Conservation (phyloP, 2,113 vertebrate species). For the Centropristis striata region DNA sequence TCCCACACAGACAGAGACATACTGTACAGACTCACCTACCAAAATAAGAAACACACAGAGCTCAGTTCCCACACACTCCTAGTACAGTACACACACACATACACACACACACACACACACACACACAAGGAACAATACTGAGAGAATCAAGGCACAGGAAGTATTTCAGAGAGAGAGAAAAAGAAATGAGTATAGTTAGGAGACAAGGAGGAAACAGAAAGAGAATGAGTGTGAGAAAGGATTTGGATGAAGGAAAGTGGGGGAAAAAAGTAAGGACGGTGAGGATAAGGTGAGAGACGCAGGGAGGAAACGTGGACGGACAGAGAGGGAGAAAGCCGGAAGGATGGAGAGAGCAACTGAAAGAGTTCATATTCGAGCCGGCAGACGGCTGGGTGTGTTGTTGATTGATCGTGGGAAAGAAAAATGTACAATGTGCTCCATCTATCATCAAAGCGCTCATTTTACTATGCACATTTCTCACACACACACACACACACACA, state of each 20-base stretch:
- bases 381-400: slow-evolving; percentile 1
- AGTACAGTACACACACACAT: slow-evolving; percentile 29
- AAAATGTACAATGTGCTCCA: slow-evolving; percentile 39
- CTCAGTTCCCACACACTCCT: slow-evolving; percentile 53
- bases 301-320: slow-evolving; percentile 9
- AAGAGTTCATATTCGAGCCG: slow-evolving; percentile 22
- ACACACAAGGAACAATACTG: slow-evolving; percentile 76
- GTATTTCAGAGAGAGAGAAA: slow-evolving; percentile 70
- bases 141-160: slow-evolving; percentile 77
- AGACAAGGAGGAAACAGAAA: slow-evolving; percentile 39
- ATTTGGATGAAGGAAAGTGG: slow-evolving; percentile 53
- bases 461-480: slow-evolving; percentile 44
- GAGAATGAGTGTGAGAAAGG: slow-evolving; percentile 73
- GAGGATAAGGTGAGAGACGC: slow-evolving; percentile 10
- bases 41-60: slow-evolving; percentile 38
- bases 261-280: background rate
- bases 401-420: slow-evolving; percentile 69
- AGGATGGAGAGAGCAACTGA: slow-evolving; percentile 14
- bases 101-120: slow-evolving; percentile 61
- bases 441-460: slow-evolving; percentile 50
- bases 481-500: slow-evolving; percentile 15
- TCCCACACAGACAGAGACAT: slow-evolving; percentile 49
- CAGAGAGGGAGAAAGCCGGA: background rate
- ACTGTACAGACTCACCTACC: slow-evolving; percentile 31
- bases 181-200: slow-evolving; percentile 48